Evolutionary conservation across 2,113 vertebrate species (phyloP).

Genomic region (Labeo catla): DNA sequence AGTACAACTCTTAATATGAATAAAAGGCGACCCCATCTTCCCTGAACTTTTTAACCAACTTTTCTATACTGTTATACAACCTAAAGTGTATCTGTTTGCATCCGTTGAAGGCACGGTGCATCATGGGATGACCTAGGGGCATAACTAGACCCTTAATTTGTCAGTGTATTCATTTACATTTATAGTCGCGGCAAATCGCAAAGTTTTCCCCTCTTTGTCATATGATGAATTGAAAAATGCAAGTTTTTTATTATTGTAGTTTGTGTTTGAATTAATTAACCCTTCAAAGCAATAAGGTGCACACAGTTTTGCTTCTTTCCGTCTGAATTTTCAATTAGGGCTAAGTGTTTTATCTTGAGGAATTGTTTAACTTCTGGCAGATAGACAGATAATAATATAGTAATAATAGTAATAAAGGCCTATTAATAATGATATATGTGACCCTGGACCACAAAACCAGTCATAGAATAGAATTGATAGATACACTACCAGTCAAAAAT

Average conservation of each 20-base stretch:
- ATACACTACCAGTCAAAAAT: no score
- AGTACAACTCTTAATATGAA: background rate
- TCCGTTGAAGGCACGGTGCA: constrained; percentile 55
- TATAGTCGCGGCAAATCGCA: no score
- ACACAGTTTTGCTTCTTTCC: background rate
- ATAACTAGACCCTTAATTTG: no score
- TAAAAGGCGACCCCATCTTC: constrained; percentile 3
- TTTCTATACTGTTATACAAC: background rate
- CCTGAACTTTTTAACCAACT: constrained; percentile 8
- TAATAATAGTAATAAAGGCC: no score
- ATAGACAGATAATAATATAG: no score
- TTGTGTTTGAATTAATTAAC: background rate
- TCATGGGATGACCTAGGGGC: constrained; percentile 44
- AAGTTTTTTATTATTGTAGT: background rate
- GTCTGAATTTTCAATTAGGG: background rate
- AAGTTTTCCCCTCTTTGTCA: background rate
- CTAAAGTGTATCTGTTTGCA: background rate
- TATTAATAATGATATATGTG: no score
- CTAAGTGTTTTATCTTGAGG: no score
- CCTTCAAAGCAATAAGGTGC: background rate
- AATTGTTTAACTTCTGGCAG: no score
- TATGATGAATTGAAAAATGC: background rate
- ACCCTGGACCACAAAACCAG: no score
- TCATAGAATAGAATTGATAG: no score
- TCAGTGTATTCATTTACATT: no score